Evolutionary conservation across 2,888 invertebrate species (phyloP), one percentile per base, ranked within the genome.

Genomic region (Meiosimyza platycephala): DNA sequence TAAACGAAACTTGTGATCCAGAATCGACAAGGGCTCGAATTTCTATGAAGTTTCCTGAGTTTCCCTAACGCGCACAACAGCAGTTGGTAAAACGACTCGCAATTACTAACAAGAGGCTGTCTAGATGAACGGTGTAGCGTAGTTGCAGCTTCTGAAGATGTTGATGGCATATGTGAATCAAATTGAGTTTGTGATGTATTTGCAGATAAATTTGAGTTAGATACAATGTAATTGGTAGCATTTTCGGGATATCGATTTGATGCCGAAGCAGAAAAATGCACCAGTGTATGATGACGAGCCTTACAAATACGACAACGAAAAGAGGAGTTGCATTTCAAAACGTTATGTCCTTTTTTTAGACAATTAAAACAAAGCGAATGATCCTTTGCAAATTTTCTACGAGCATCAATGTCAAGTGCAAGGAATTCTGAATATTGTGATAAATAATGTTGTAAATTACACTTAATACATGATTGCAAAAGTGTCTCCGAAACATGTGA

Each of bases 351-450:
- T 40, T 51, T 13, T 50, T 40, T 64, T 3, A 71, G 50, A 28
- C 71, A 71, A 63, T 71, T 71, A 48, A 71, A 64, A 55, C 71
- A 71, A 54, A 71, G 16, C 50, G 50, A 64, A 9, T 64, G 12
- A 9, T 50, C 50, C 9, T 64, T 64, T 48, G 15, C 64, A 22
- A 54, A 68, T 57, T 68, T 33, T 15, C 68, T 50, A 47, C 57
- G 55, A 28, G 28, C 1, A 13, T 57, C 68, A n/a, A 57, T 68
- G n/a, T 16, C 48, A 11, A 57, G 15, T 16, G 18, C 2, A 11
- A 48, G 18, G 13, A 68, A 68, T 13, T 68, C 48, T 6, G 55
- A 40, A 33, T 59, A 68, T 28, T 67, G 54, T 2, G 40, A 57
- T 9, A 67, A 40, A 6, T 22, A 18, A 16, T 71, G 64, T 16